Conservation (phyloP, 2,113 vertebrate species). For the Oryzias celebensis region DNA sequence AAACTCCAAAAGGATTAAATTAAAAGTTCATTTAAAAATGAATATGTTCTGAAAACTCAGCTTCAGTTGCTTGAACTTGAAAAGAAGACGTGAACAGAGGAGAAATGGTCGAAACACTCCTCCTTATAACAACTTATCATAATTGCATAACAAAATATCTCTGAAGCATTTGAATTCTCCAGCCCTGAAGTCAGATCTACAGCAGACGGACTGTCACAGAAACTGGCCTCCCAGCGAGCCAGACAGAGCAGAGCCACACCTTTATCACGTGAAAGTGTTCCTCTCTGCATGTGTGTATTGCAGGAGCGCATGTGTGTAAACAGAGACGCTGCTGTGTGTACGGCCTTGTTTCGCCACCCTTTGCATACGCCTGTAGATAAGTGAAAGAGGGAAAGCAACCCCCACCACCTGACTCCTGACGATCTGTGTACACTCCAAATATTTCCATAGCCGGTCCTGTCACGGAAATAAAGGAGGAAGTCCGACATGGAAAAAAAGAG, state of each 20-base stretch:
- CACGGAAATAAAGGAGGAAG: conserved; percentile 70
- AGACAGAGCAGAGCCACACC: conserved; percentile 59
- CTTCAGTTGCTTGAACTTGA: neutral
- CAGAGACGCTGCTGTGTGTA: conserved; percentile 65
- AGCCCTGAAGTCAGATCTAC: neutral
- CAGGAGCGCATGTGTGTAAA: conserved; percentile 45
- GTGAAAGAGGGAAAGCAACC: conserved; percentile 33
- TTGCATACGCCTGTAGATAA: conserved; percentile 81
- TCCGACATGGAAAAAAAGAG: conserved; percentile 17
- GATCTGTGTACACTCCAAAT: conserved; percentile 78
- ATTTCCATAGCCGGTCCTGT: conserved; percentile 72
- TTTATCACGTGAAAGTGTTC: conserved; percentile 52
- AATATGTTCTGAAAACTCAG: too few relatives aligned
- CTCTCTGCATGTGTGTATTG: conserved; percentile 17
- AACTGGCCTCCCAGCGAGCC: conserved; percentile 36
- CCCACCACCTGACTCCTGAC: conserved; percentile 52
- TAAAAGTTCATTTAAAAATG: too few relatives aligned
- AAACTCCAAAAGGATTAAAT: too few relatives aligned
- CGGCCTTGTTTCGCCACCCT: conserved; percentile 57
- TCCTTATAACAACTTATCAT: neutral
- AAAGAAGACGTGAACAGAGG: neutral
- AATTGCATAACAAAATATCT: too few relatives aligned
- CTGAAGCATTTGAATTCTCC: too few relatives aligned
- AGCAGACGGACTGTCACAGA: conserved; percentile 26
- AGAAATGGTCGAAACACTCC: neutral